These are phyloP conservation scores for Orussus abietinus DNA, from an alignment of 1,140 invertebrate species.

Conservation along the genomic window DNA sequence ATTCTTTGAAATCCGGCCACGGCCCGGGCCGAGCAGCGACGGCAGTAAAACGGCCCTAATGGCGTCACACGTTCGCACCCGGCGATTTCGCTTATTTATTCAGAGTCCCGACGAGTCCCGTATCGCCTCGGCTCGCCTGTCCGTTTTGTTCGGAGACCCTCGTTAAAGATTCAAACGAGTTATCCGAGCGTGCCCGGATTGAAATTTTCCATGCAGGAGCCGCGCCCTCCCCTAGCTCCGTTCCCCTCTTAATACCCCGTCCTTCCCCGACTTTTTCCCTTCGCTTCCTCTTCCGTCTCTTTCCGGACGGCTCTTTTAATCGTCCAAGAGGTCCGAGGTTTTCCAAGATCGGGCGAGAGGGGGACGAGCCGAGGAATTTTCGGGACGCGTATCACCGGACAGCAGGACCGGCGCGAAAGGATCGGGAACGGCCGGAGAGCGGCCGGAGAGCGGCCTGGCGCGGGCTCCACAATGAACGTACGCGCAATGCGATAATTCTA, in stretches of 20 bases:
- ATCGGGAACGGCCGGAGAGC: too few species aligned
- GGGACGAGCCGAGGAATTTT: too few species aligned
- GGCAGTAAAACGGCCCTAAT: slow-evolving; percentile 41
- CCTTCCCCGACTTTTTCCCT: slow-evolving; percentile 16
- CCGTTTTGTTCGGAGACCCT: slow-evolving; percentile 27
- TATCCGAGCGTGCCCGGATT: slow-evolving; percentile 47
- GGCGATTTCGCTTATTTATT: slow-evolving; percentile 46
- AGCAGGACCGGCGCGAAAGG: too few species aligned
- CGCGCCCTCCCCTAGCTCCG: slow-evolving; percentile 16
- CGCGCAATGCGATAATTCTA: slow-evolving; percentile 23
- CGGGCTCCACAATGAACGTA: slow-evolving; percentile 33
- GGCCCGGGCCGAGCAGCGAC: slow-evolving; percentile 7
- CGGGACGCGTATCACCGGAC: too few species aligned
- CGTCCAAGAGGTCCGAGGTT: too few species aligned
- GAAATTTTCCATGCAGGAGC: slow-evolving; percentile 50
- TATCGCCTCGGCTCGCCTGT: slow-evolving; percentile 7
- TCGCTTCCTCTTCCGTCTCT: slow-evolving; percentile 1
- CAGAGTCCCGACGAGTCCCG: slow-evolving; percentile 23
- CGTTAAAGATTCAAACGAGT: slow-evolving; percentile 50
- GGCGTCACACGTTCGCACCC: slow-evolving; percentile 35
- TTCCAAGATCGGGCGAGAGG: too few species aligned
- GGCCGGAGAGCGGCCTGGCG: too few species aligned
- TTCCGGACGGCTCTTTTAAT: slow-evolving; percentile 13
- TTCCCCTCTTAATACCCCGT: slow-evolving; percentile 35
- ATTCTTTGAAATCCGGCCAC: not conserved